These are phyloP conservation scores for Coboldia fuscipes DNA, from an alignment of 1,140 invertebrate genomes.

Conservation along the genomic window DNA sequence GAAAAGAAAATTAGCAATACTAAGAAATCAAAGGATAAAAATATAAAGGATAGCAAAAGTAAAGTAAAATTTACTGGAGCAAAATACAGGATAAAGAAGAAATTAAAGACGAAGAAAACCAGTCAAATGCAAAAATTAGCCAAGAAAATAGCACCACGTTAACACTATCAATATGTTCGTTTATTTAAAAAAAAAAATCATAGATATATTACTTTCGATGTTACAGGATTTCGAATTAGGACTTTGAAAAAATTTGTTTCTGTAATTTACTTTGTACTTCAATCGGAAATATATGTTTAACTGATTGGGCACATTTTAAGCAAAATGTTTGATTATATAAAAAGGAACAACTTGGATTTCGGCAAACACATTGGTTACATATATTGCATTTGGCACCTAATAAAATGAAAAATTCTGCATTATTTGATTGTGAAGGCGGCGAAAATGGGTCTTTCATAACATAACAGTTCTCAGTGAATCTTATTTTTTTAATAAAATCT, in stretches of 20 bases:
- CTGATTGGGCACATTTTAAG: constrained; percentile 34
- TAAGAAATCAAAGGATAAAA: not conserved
- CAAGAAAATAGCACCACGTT: constrained; percentile 18
- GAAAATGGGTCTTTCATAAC: constrained; percentile 68
- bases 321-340: constrained; percentile 58
- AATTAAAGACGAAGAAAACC: constrained; percentile 10
- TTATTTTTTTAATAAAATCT: constrained; percentile 36
- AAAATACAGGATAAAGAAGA: constrained; percentile 3
- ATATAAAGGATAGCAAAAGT: not conserved
- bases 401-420: constrained; percentile 36
- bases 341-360: constrained; percentile 49
- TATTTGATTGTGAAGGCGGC: constrained; percentile 23
- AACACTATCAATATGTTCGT: constrained; percentile 7
- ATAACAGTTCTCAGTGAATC: constrained; percentile 46
- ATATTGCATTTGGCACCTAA: constrained; percentile 48
- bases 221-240: not conserved
- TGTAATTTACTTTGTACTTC: constrained; percentile 29
- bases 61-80: not conserved
- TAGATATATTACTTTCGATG: not conserved
- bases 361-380: constrained; percentile 46
- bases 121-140: constrained; percentile 8
- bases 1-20: not conserved
- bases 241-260: constrained; percentile 10
- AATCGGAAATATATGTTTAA: constrained; percentile 37
- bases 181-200: constrained; percentile 1